Base-by-base conservation (phyloP, 2,888 invertebrate species). In the Beris chalybata region DNA sequence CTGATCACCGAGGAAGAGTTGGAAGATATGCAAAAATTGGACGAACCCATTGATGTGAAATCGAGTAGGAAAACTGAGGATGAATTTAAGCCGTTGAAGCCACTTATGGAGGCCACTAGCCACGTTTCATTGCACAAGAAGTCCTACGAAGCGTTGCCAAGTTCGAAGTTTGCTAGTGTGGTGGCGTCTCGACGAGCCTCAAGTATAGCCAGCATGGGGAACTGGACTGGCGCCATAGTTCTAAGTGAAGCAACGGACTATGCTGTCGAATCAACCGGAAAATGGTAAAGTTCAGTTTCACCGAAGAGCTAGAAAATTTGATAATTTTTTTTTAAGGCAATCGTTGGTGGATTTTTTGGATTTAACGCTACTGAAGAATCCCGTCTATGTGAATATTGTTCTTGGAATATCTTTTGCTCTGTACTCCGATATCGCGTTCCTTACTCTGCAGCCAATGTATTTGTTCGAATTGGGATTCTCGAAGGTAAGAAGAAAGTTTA, bases 341-440 rank as follows among this genome's bases (percentile, higher is more conserved):
- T 82, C 82, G 3, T 76, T 88, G n/a, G 83, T 84, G 0, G 85
- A 87, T 68, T 85, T 84, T 65, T 78, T 89, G 38, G 88, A 89
- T 74, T 76, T 89, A 67, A 83, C 83, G 0, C 77, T 89, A 7
- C 76, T 89, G 6, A 87, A 87, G 74, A 85, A 88, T 71, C 82
- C 83, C 13, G 82, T 85, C 32, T 89, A 87, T 72, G 83, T 89
- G 7, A 91, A 89, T 74, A 88, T 90, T 66, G 85, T 87, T 58
- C 76, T 89, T 43, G 91, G 91, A 47, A 83, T 89, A 74, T 85
- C 89, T 0, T 82, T 90, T 66, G 85, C 87, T 4, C 83, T 88
- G 68, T 87, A 87, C 66, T 85, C 89, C 5, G 91, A 91, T 76
- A 82, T 87, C 50, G 87, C 87, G 0, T 91, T 91, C 75, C 85